Evolutionary conservation across 1,140 invertebrate genomes (phyloP).

Genomic region (Conus betulinus): DNA sequence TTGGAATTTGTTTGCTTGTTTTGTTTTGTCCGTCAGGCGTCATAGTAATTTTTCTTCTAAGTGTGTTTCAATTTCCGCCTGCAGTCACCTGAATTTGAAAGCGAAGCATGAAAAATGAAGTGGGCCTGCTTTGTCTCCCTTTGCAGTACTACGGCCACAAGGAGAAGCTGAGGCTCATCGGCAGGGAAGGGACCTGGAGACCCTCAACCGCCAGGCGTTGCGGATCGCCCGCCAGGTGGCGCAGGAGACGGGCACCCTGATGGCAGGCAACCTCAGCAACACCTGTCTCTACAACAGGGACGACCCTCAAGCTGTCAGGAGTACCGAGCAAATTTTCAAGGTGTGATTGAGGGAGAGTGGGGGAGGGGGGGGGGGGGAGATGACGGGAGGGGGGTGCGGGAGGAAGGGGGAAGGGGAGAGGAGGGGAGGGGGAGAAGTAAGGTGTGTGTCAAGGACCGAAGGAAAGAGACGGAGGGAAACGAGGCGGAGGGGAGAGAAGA

Average conservation of each 20-base stretch:
- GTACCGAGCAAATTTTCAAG: conserved; percentile 50
- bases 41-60: too few species aligned
- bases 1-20: too few species aligned
- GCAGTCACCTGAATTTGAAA: too few species aligned
- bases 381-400: not conserved
- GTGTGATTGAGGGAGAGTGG: not conserved
- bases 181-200: conserved; percentile 61
- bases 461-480: too few species aligned
- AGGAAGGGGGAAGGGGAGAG: not conserved
- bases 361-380: not conserved
- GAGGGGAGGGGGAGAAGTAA: not conserved
- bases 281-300: conserved; percentile 53
- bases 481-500: too few species aligned
- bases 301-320: conserved; percentile 40
- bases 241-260: conserved; percentile 56
- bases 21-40: too few species aligned
- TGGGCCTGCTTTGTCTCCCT: too few species aligned
- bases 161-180: conserved; percentile 60
- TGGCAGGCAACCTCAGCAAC: conserved; percentile 67
- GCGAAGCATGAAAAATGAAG: too few species aligned
- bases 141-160: conserved; percentile 67
- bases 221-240: conserved; percentile 64
- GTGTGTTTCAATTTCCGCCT: too few species aligned
- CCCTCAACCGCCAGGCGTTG: conserved; percentile 60
- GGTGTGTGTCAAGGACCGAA: not conserved